Base-by-base conservation (phyloP, 35 echinoderm and acorn worm species). In the Stichopus chloronotus region DNA sequence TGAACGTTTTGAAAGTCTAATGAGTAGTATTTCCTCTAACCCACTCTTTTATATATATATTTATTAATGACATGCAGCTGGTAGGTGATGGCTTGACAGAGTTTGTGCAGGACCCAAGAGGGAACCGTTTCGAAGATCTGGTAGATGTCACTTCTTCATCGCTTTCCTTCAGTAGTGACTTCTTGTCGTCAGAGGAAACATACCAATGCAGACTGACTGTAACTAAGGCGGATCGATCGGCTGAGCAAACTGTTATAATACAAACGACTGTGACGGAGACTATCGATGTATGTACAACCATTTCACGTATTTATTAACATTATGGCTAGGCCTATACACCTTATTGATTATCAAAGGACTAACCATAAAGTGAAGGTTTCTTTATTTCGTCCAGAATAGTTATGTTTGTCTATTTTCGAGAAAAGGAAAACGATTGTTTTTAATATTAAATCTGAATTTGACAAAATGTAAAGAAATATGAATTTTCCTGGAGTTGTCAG, bases 251-350 rank as follows among this genome's bases (percentile, higher is more conserved):
- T 60, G 86, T 69, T 6, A 30, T 65, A 56, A 54, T 88, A n/a
- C 8, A 63, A 58, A 88, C 86, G 20, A 58, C 86, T 63, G 21
- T 7, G 6, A 8, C 61, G 13, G 86, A 88, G 86, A 63, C 86
- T 61, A 65, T 88, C 24, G 61, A 60, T 63, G 86, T 88, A 63
- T 21, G 86, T 88, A 59, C 9, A 57, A 58, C 17, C 8, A 5
- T n/a, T 57, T 55, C 58, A 63, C 17, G 17, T 59, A n/a, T n/a
- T 57, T 20, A 87, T 52, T 72, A 72, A 72, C 30, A 43, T 43
- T 43, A 43, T 43, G 30, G 30, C 30, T 43, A 43, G 30, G 30
- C 30, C 30, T 43, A 43, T 43, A 43, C 3, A 43, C 30, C 30
- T 43, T 43, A 43, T 3, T 43, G 1, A 43, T 43, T 43, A 43